These are phyloP conservation scores for Bagarius yarrelli DNA, from an alignment of 2,113 vertebrate species.

Conservation along the genomic window DNA sequence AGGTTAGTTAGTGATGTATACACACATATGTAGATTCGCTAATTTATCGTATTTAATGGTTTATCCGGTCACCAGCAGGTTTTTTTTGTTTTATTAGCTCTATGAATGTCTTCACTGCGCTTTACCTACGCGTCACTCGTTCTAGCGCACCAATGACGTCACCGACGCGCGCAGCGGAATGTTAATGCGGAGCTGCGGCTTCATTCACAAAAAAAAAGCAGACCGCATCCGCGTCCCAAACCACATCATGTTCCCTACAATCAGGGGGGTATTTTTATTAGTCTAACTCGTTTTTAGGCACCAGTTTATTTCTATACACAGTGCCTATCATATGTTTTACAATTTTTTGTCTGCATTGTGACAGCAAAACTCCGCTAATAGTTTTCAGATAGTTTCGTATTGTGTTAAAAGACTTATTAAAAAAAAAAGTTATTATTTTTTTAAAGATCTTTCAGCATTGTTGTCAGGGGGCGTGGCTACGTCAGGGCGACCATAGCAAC, in stretches of 20 bases:
- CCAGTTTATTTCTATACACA: not conserved
- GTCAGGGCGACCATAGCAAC: slow-evolving; percentile 34
- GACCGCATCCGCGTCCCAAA: slow-evolving; percentile 15
- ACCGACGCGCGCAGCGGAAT: slow-evolving; percentile 51
- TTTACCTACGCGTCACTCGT: slow-evolving; percentile 49
- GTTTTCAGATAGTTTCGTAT: not conserved
- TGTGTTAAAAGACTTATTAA: too few relatives aligned
- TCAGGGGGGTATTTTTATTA: not conserved
- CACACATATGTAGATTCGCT: slow-evolving; percentile 5
- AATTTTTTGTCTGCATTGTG: too few relatives aligned
- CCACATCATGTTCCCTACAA: not conserved
- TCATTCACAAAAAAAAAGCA: slow-evolving; percentile 70
- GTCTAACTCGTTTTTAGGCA: not conserved
- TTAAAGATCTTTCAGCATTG: not conserved
- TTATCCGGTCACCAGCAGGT: not conserved
- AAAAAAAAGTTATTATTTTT: too few relatives aligned
- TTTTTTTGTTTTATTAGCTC: not conserved
- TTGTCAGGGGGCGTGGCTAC: slow-evolving; percentile 15
- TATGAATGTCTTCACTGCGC: not conserved
- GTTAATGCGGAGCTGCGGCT: slow-evolving; percentile 61
- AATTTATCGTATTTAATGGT: slow-evolving; percentile 60
- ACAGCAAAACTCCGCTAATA: not conserved
- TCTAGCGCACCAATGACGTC: slow-evolving; percentile 49
- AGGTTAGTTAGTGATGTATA: not conserved
- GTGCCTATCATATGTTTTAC: too few relatives aligned